Base-by-base conservation (phyloP, 2,888 invertebrate species). In the Dysmachus trigonus region DNA sequence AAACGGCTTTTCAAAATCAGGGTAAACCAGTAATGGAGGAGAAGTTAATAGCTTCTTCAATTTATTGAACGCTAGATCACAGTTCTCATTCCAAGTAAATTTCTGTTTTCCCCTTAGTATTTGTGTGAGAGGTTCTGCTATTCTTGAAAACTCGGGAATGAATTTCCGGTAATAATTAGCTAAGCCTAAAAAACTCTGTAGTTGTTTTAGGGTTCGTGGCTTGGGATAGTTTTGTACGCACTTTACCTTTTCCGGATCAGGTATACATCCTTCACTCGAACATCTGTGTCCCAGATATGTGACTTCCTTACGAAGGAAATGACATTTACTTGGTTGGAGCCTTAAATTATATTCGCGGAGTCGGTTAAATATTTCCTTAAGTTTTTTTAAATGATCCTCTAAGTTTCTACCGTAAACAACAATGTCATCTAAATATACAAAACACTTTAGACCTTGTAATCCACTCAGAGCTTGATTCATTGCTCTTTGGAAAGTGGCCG, bases 401-500 rank as follows among this genome's bases (percentile, higher is more conserved):
- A 27, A 8, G 73, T 72, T 72, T 22, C 18, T 72, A 22, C 27
- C 2, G 22, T 72, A 72, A 5, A 72, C 73, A 72, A 72, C 18
- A 7, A 72, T 72, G 30, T 72, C 73, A 27, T 72, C 73, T 2
- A 72, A 10, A 10, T 72, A 72, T 53, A 53, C 53, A 7, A 53
- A 8, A 30, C 73, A 72, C 5, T 8, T 4, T 8, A 4, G 2
- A 5, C 73, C 73, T 72, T 30, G 22, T 4, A 72, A 10, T 72
- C 10, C 73, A 5, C 18, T 72, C 10, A 72, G 10, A 2, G 18
- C 30, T 2, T 27, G 2, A 5, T 18, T 10, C 73, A 72, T 72
- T 30, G 18, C 30, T 30, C 33, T 74, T 74, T 74, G 74, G 30
- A 74, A 31, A 31, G 13, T 74, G 2, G 6, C 89, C 3, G 88